phyloP scores from a whole-genome alignment of 1,140 invertebrate species.

The Araneus ventricosus region DNA sequence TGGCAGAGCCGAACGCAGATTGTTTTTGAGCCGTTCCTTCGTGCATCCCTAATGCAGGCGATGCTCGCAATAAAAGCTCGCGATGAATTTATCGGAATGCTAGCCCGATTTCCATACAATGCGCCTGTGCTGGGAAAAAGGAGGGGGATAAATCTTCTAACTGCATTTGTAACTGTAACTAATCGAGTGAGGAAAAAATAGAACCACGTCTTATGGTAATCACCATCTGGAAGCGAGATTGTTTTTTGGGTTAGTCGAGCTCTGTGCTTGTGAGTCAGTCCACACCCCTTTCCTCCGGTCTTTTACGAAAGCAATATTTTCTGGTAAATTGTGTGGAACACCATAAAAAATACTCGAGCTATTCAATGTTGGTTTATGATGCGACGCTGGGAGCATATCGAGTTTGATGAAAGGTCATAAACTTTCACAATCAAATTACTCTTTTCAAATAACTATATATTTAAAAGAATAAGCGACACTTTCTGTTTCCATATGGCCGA shows the following conservation, averaged over 20 bases:
- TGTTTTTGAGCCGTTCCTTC: no score
- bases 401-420: no score
- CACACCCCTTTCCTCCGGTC: background rate
- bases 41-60: no score
- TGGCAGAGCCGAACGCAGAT: no score
- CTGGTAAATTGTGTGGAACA: no score
- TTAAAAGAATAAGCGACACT: no score
- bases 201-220: background rate
- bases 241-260: background rate
- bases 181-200: constrained; percentile 1
- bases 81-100: constrained; percentile 3
- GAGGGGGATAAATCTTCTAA: background rate
- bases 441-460: no score
- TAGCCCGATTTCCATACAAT: background rate
- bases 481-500: no score
- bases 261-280: background rate
- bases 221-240: background rate
- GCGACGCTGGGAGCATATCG: no score
- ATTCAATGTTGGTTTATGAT: no score
- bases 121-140: background rate
- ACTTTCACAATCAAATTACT: no score
- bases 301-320: background rate
- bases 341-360: no score
- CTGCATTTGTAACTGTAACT: background rate
- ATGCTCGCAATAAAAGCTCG: background rate